Evolutionary conservation across 2,113 vertebrate genomes (phyloP).

Genomic region (Sclerurus mexicanus): DNA sequence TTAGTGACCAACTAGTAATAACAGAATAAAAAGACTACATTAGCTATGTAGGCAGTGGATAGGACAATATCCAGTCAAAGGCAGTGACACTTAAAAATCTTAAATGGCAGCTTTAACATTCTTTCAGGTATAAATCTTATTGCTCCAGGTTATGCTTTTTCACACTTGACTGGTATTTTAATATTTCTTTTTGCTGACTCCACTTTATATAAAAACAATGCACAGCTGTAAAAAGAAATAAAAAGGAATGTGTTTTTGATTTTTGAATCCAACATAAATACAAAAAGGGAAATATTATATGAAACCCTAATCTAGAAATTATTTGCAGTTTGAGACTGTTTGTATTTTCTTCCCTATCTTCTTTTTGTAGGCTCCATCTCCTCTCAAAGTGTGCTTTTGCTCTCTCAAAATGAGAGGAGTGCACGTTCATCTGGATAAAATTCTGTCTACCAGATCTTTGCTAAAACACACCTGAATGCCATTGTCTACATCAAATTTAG

Average conservation of each 20-base stretch:
- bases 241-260: neutral
- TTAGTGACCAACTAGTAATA: constrained; percentile 80
- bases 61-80: constrained; percentile 56
- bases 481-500: neutral
- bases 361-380: neutral
- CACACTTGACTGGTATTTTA: constrained; percentile 57
- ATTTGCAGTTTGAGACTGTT: constrained; percentile 28
- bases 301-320: constrained; percentile 18
- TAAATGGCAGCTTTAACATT: constrained; percentile 57
- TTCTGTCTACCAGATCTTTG: neutral
- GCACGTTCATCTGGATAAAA: neutral
- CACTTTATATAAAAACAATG: constrained; percentile 47
- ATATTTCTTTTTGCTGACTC: constrained; percentile 62
- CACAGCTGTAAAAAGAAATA: constrained; percentile 50
- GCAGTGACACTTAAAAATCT: constrained; percentile 54
- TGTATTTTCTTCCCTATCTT: neutral
- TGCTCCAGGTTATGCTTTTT: constrained; percentile 55
- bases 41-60: constrained; percentile 62
- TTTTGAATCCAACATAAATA: constrained; percentile 36
- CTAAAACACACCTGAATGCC: neutral
- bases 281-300: constrained; percentile 16
- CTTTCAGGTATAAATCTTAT: constrained; percentile 54
- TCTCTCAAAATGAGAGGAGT: neutral
- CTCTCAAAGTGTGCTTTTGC: neutral
- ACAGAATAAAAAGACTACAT: constrained; percentile 76